Base-by-base conservation (phyloP, 2,888 invertebrate genomes). In the Gasteruption jaculator region DNA sequence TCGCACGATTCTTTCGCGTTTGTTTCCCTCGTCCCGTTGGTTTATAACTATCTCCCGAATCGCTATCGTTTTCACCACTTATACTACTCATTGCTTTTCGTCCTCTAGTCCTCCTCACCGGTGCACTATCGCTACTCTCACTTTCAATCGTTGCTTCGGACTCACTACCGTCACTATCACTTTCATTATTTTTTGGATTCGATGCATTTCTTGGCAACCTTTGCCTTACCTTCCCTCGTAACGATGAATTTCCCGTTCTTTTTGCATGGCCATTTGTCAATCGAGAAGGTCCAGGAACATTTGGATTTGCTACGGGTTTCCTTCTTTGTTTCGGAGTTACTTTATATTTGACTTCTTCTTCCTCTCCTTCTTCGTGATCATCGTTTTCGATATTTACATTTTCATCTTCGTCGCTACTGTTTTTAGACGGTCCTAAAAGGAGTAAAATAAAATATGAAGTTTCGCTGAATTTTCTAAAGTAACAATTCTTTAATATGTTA, bases 41-140 rank as follows among this genome's bases (percentile, higher is more conserved):
- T 40, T 75, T 76, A 49, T 77, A 79, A 53, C 74, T 73, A 11
- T 78, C 79, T 47, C 77, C 78, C 0, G 79, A 78, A 54, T 78
- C 77, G 43, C 72, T 70, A 21, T 70, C 71, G 22, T 49, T 50
- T 12, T 46, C 52, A 22, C 55, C 62, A 38, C 68, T 71, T 25
- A 51, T 63, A 45, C 54, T 55, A 19, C 51, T 53, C 47, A 54
- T 58, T 45, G 54, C 53, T 42, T 52, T 65, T 49, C 58, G 64
- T 44, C 50, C 63, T 49, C 60, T 53, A 33, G 58, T 60, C 37
- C 50, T 52, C 43, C 58, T 50, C 18, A 57, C 48, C 35, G 54
- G 60, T 1, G 54, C 56, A 54, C 62, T 60, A 22, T 55, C 61
- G 52, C 64, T 65, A 43, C 64, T 68, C 26, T 64, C 65, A 45